These are phyloP conservation scores for Synanthedon myopaeformis DNA, from an alignment of 2,888 invertebrate genomes.

Conservation along the genomic window DNA sequence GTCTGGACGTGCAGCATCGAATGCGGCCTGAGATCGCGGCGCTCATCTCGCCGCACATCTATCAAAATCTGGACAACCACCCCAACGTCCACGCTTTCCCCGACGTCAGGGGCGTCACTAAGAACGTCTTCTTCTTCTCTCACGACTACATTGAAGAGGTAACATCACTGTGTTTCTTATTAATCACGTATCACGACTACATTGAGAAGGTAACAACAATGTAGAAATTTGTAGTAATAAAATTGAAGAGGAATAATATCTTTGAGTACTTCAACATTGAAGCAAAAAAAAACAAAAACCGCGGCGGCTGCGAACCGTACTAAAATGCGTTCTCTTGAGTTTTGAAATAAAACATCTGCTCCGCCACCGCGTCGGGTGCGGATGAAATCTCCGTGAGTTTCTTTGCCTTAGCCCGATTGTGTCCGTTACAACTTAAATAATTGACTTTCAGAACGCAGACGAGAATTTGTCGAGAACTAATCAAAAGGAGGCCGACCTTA, in stretches of 20 bases:
- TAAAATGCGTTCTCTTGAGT: too few relatives aligned
- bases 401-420: too few relatives aligned
- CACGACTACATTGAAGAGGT: slow-evolving; percentile 72
- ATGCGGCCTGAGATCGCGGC: slow-evolving; percentile 75
- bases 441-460: slow-evolving; percentile 24
- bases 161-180: not conserved
- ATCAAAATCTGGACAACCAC: slow-evolving; percentile 73
- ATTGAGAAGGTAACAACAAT: too few relatives aligned
- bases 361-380: too few relatives aligned
- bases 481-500: slow-evolving; percentile 72
- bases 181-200: too few relatives aligned
- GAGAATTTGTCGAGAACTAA: slow-evolving; percentile 71
- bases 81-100: slow-evolving; percentile 69
- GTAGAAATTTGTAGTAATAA: too few relatives aligned
- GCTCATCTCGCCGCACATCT: slow-evolving; percentile 77
- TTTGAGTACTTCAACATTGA: too few relatives aligned
- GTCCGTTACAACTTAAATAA: not conserved
- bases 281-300: too few relatives aligned
- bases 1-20: slow-evolving; percentile 78
- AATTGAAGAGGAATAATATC: too few relatives aligned
- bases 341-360: too few relatives aligned
- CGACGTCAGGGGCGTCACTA: slow-evolving; percentile 68
- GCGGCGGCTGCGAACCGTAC: too few relatives aligned
- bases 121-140: slow-evolving; percentile 77
- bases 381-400: too few relatives aligned